phyloP scores from a whole-genome alignment of 2,113 vertebrate genomes.

The Cettia cetti region DNA sequence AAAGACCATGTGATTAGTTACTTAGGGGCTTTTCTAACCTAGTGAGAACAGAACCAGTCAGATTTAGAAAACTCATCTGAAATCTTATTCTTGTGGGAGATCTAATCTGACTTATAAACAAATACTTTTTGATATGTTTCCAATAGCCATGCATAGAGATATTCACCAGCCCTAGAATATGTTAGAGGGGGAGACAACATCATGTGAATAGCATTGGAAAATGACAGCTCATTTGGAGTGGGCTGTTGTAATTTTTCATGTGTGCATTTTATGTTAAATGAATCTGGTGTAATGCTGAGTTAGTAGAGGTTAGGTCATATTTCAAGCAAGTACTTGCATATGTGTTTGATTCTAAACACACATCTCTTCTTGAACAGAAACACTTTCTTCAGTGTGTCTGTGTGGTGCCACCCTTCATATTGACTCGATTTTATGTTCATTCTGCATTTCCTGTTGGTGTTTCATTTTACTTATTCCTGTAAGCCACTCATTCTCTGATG shows the following conservation, averaged over 20 bases:
- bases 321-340: slow-evolving; percentile 52
- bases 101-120: background rate
- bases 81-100: background rate
- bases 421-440: slow-evolving; percentile 53
- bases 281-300: slow-evolving; percentile 20
- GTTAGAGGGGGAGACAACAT: background rate
- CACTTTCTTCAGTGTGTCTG: slow-evolving; percentile 41
- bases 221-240: background rate
- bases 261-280: slow-evolving; percentile 27
- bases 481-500: slow-evolving; percentile 44
- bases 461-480: slow-evolving; percentile 55
- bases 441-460: slow-evolving; percentile 50
- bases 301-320: slow-evolving; percentile 21
- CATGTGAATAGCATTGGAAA: background rate
- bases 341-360: slow-evolving; percentile 52
- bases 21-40: background rate
- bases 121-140: background rate
- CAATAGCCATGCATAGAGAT: background rate
- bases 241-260: background rate
- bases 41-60: background rate
- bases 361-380: slow-evolving; percentile 23
- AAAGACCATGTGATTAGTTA: background rate
- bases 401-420: slow-evolving; percentile 48
- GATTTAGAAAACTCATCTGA: background rate
- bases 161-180: background rate